Conservation (phyloP, 2,888 invertebrate species). For the Eristalis intricaria region DNA sequence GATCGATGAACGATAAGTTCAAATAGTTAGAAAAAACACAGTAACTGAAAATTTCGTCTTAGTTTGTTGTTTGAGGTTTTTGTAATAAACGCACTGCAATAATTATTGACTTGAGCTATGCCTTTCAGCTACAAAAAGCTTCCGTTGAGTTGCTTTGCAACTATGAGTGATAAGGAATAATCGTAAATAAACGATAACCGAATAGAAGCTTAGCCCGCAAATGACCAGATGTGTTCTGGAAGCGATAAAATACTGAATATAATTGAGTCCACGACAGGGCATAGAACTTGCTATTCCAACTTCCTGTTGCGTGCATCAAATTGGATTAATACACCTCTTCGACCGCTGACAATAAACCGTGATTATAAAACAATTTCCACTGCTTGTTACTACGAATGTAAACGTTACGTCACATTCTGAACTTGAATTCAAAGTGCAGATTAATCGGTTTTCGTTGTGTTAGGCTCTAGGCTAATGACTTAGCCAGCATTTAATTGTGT, state of each 20-base stretch:
- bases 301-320: conserved; percentile 44
- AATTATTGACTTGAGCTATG: neutral
- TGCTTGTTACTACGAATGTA: neutral
- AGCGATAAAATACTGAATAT: conserved; percentile 16
- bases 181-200: conserved; percentile 40
- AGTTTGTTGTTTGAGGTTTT: neutral
- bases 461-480: neutral
- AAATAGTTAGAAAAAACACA: too few relatives aligned
- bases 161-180: conserved; percentile 50
- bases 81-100: conserved; percentile 13
- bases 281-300: neutral
- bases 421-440: conserved; percentile 51
- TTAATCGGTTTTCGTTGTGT: neutral
- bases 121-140: neutral
- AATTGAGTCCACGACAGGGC: neutral
- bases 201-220: conserved; percentile 20
- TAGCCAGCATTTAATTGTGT: conserved; percentile 7
- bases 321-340: conserved; percentile 47
- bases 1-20: too few relatives aligned
- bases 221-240: conserved; percentile 20
- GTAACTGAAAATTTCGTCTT: neutral
- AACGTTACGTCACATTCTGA: conserved; percentile 22
- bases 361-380: conserved; percentile 27
- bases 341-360: neutral
- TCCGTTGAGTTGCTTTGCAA: neutral